Evolutionary conservation across 2,797 vertebrate species (phyloP).

Genomic region (Poliocrania exsul): DNA sequence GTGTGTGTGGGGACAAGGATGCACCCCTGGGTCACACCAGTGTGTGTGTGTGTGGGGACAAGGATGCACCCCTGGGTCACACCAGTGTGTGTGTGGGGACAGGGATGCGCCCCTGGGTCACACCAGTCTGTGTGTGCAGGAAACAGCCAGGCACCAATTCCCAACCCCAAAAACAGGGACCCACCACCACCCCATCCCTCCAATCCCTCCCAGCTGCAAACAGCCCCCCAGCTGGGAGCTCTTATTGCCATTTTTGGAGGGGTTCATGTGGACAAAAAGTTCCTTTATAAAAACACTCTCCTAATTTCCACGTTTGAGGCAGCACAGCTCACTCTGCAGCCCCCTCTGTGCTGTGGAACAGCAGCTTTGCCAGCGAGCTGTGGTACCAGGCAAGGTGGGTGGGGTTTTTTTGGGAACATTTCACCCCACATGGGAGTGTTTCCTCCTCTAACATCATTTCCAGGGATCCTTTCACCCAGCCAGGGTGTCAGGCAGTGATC

Average conservation of each 20-base stretch:
- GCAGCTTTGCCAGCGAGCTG: rapidly evolving
- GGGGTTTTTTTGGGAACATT: neutral
- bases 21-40: no score
- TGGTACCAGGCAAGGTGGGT: rapidly evolving
- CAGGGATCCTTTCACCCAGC: neutral
- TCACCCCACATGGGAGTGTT: neutral
- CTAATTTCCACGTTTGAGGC: rapidly evolving
- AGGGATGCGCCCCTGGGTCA: rapidly evolving
- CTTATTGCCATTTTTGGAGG: rapidly evolving
- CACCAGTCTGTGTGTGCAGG: rapidly evolving
- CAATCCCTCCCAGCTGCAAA: rapidly evolving
- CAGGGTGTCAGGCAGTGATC: neutral
- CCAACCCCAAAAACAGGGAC: neutral
- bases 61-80: no score
- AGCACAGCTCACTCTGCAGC: rapidly evolving
- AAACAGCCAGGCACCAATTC: rapidly evolving
- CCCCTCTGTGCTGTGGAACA: rapidly evolving
- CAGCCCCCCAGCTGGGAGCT: rapidly evolving
- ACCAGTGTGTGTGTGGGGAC: neutral
- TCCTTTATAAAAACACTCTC: neutral
- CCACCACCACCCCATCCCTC: rapidly evolving
- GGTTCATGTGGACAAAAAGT: rapidly evolving
- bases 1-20: rapidly evolving
- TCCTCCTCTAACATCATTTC: neutral
- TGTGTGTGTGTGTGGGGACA: no score